Evolutionary conservation across 2,113 vertebrate species (phyloP).

Genomic region (Kobus ellipsiprymnus): DNA sequence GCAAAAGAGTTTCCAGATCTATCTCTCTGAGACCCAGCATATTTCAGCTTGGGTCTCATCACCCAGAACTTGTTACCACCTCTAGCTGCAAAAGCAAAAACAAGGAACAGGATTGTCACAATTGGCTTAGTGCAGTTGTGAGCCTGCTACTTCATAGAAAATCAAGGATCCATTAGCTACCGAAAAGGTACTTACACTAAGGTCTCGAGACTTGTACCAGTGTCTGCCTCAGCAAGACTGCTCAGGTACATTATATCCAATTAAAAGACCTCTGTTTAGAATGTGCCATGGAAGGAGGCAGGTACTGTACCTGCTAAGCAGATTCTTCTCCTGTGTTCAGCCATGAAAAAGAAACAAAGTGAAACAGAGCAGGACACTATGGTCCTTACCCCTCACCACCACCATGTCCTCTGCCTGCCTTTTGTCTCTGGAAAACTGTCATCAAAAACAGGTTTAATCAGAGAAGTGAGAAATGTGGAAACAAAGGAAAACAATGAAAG

Average conservation of each 20-base stretch:
- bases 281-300: neutral
- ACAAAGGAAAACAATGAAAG: neutral
- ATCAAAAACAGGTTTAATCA: neutral
- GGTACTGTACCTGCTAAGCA: neutral
- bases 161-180: neutral
- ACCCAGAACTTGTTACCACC: neutral
- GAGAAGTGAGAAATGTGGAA: neutral
- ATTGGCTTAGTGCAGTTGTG: neutral
- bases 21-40: neutral
- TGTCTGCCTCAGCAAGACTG: neutral
- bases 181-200: neutral
- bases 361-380: neutral
- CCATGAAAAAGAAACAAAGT: neutral
- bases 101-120: neutral
- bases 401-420: neutral
- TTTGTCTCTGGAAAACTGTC: neutral
- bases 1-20: neutral
- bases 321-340: neutral
- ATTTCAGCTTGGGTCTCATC: neutral
- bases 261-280: constrained; percentile 14
- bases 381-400: neutral
- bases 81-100: neutral
- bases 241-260: neutral
- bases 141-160: neutral
- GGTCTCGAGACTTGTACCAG: neutral